A percentile compares a stretch with the other conserved stretches of the same genome.
phyloP scores from a whole-genome alignment of 2,888 invertebrate species.

The Pinctada fucata region DNA sequence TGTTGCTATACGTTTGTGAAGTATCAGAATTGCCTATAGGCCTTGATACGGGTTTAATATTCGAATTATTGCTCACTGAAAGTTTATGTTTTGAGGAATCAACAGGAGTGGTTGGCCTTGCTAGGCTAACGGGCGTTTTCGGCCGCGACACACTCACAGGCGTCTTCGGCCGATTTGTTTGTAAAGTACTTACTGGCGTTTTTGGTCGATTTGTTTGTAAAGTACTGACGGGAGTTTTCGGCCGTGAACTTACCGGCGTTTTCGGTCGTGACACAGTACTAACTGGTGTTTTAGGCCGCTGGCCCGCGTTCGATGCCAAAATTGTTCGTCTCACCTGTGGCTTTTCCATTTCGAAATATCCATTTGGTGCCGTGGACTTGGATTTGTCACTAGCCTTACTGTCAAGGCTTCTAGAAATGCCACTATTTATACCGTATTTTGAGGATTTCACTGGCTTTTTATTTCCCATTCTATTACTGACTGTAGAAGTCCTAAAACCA shows the following conservation, averaged over 20 bases:
- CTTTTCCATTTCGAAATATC: conserved; percentile 33
- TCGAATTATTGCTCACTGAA: neutral
- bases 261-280: conserved; percentile 33
- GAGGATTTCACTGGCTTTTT: conserved; percentile 36
- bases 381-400: conserved; percentile 14
- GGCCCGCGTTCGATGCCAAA: conserved; percentile 11
- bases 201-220: conserved; percentile 20
- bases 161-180: conserved; percentile 25
- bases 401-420: conserved; percentile 32
- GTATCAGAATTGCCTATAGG: neutral
- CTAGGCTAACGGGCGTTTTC: conserved; percentile 21
- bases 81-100: conserved; percentile 42
- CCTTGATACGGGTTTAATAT: neutral
- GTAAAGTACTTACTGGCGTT: conserved; percentile 29
- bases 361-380: conserved; percentile 9
- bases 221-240: conserved; percentile 29
- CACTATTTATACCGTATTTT: neutral
- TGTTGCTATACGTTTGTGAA: neutral
- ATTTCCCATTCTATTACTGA: conserved; percentile 21
- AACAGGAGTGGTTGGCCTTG: conserved; percentile 46
- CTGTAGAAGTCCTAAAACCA: conserved; percentile 36
- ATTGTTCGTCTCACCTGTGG: conserved; percentile 22
- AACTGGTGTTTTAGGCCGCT: conserved; percentile 41
- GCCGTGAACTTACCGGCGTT: conserved; percentile 33
- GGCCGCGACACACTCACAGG: conserved; percentile 29